A percentile compares a stretch with the other conserved stretches of the same genome.
Evolutionary conservation across 2,113 vertebrate species (phyloP).

Genomic region (Synchiropus splendidus): DNA sequence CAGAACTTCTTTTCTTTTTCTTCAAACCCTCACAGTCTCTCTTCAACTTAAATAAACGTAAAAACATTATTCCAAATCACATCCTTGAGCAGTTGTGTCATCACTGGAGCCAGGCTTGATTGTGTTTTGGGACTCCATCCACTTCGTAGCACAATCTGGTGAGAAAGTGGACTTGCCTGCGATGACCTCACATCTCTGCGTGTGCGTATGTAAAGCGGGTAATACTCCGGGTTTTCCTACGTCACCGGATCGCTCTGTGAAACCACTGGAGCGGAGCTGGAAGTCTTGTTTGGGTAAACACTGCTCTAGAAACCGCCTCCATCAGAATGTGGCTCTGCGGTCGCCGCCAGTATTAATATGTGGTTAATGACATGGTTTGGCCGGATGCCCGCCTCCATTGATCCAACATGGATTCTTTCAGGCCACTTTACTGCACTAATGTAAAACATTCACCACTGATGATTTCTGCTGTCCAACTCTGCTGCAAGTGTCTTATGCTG

Average conservation of each 20-base stretch:
- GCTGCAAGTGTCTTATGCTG: constrained; percentile 23
- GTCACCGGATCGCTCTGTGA: constrained; percentile 53
- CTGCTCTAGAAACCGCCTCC: constrained; percentile 57
- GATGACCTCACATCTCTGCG: constrained; percentile 46
- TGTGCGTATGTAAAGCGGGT: constrained; percentile 37
- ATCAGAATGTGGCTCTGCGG: constrained; percentile 51
- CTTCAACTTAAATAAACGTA: no score
- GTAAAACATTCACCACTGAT: constrained; percentile 49
- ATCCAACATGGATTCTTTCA: constrained; percentile 55
- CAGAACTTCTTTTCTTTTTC: no score
- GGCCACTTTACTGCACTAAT: constrained; percentile 48
- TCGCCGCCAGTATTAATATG: constrained; percentile 62
- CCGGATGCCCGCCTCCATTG: constrained; percentile 44
- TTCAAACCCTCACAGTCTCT: no score
- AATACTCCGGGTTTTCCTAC: constrained; percentile 38
- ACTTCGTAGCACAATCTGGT: no score
- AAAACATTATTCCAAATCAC: no score
- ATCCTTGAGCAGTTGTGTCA: no score
- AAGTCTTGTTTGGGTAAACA: constrained; percentile 64
- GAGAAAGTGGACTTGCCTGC: constrained; percentile 35
- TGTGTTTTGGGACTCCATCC: no score
- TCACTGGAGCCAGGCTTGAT: no score
- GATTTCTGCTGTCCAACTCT: constrained; percentile 32
- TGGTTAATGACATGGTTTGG: constrained; percentile 65
- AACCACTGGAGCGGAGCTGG: constrained; percentile 48